Evolutionary conservation across 1,140 invertebrate genomes (phyloP).

Genomic region (Drosophila asahinai): DNA sequence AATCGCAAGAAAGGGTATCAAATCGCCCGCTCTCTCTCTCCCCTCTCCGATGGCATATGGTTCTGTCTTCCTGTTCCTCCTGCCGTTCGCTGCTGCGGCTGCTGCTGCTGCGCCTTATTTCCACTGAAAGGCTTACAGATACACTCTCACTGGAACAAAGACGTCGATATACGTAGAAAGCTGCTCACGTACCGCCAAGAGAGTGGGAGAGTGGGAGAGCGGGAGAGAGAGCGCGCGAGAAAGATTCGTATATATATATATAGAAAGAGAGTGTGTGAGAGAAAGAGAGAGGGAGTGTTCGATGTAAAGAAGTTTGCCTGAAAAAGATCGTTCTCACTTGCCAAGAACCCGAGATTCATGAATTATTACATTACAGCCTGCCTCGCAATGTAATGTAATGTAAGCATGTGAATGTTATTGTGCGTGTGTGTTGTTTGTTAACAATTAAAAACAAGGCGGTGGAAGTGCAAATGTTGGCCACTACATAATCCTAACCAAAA

Average conservation of each 20-base stretch:
- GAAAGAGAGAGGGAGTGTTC: conserved; percentile 39
- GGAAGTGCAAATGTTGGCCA: conserved; percentile 46
- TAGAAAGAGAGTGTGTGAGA: neutral
- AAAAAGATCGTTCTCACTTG: conserved; percentile 47
- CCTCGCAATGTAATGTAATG: conserved; percentile 13
- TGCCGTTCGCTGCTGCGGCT: conserved; percentile 13
- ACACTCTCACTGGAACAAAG: conserved; percentile 26
- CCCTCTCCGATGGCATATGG: conserved; percentile 21
- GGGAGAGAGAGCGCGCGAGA: conserved; percentile 9
- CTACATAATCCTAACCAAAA: conserved; percentile 18
- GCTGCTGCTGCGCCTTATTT: conserved; percentile 71
- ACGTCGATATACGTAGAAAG: conserved; percentile 36
- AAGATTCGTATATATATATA: conserved; percentile 1
- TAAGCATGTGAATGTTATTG: conserved; percentile 6
- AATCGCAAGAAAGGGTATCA: conserved; percentile 12
- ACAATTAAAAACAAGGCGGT: neutral
- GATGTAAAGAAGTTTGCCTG: conserved; percentile 32
- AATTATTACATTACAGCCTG: conserved; percentile 17
- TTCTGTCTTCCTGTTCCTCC: conserved; percentile 26
- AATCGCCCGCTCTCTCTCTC: conserved; percentile 6
- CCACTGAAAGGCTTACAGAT: conserved; percentile 57
- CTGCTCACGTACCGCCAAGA: conserved; percentile 22
- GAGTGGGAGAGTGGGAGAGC: neutral
- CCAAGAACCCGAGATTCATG: conserved; percentile 54
- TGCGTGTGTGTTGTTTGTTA: conserved; percentile 3